Evolutionary conservation across 2,797 vertebrate genomes (phyloP).

Genomic region (Pitangus sulphuratus): DNA sequence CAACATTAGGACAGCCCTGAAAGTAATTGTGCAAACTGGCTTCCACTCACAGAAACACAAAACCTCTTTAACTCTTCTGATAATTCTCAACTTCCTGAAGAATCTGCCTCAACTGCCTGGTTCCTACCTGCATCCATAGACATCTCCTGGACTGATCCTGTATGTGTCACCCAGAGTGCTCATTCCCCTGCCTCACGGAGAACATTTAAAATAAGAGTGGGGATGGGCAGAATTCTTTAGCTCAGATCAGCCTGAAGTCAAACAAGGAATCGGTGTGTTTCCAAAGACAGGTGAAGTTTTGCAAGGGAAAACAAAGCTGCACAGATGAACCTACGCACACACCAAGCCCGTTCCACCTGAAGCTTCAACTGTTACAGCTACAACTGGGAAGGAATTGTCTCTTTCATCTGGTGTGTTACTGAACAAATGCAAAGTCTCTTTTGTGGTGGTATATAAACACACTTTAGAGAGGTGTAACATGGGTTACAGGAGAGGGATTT

Average conservation of each 20-base stretch:
- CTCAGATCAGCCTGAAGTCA: not conserved
- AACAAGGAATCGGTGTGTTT: not conserved
- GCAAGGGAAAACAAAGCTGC: not conserved
- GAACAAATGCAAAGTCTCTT: not conserved
- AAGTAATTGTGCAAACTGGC: not conserved
- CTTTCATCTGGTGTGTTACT: not conserved
- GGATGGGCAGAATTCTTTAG: not conserved
- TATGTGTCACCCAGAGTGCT: accelerated
- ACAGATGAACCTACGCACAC: accelerated
- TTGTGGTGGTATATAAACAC: not conserved
- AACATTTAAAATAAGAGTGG: not conserved
- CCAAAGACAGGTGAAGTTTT: not conserved
- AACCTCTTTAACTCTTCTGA: not conserved
- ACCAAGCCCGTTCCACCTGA: not conserved
- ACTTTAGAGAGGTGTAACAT: not conserved
- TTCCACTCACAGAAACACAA: not conserved
- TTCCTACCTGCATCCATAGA: not conserved
- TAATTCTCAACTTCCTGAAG: not conserved
- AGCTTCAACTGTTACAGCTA: not conserved
- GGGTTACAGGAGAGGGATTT: accelerated
- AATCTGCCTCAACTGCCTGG: not conserved
- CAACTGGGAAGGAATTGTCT: not conserved
- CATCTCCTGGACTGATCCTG: not conserved
- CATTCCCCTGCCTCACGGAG: accelerated
- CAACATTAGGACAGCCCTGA: not conserved